Percentiles rank a stretch among this genome's conserved stretches.
Evolutionary conservation across 1,140 invertebrate species (phyloP).

Genomic region (Macrotrachela quadricornifera): DNA sequence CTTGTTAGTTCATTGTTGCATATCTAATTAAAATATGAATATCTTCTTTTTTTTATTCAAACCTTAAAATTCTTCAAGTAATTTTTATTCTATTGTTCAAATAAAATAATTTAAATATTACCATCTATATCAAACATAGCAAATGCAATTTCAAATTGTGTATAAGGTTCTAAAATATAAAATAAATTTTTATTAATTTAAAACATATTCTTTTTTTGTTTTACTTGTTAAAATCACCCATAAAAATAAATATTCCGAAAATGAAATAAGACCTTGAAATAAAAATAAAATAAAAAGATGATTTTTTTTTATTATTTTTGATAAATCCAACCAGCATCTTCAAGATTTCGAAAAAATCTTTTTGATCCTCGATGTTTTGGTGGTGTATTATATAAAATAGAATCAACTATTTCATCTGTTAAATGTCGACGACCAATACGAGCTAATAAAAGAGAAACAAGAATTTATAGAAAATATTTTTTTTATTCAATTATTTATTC

Average conservation of each 20-base stretch:
- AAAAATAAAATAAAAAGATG: too few species aligned
- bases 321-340: conserved; percentile 36
- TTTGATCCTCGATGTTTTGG: conserved; percentile 52
- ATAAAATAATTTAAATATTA: too few species aligned
- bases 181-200: conserved; percentile 22
- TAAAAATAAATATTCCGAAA: conserved; percentile 88
- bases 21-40: too few species aligned
- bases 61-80: too few species aligned
- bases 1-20: too few species aligned
- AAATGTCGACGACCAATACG: too few species aligned
- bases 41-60: too few species aligned
- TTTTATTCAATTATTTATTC: conserved; percentile 14
- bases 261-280: conserved; percentile 60
- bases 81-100: too few species aligned
- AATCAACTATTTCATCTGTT: too few species aligned
- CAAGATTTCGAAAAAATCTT: conserved; percentile 60
- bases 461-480: too few species aligned
- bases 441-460: too few species aligned
- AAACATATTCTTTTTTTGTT: conserved; percentile 15
- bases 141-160: conserved; percentile 84
- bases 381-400: conserved; percentile 53
- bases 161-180: conserved; percentile 52
- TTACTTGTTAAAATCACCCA: conserved; percentile 85
- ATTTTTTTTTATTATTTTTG: too few species aligned
- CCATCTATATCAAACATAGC: conserved; percentile 98